Evolutionary conservation across 2,888 invertebrate genomes (phyloP).

Genomic region (Orthosia gracilis): DNA sequence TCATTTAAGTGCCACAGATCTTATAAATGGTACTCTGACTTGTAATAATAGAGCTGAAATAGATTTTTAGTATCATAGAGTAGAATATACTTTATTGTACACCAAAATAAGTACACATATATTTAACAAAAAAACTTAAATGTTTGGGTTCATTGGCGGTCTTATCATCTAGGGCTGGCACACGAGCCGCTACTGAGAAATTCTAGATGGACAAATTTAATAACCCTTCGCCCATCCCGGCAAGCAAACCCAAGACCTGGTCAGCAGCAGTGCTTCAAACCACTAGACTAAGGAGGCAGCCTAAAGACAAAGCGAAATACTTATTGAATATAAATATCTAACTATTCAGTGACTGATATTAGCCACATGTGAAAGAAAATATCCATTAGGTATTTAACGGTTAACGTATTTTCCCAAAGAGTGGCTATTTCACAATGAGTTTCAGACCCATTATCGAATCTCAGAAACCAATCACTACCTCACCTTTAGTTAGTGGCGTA

Average conservation of each 20-base stretch:
- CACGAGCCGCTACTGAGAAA: no score
- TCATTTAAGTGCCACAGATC: neutral
- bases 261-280: no score
- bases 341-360: neutral
- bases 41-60: neutral
- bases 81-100: no score
- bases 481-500: slow-evolving; percentile 32
- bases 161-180: no score
- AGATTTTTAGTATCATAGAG: neutral
- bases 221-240: no score
- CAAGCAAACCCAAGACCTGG: no score
- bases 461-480: slow-evolving; percentile 30
- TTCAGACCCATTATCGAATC: slow-evolving; percentile 16
- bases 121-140: no score
- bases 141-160: no score
- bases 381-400: neutral
- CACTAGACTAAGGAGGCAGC: no score
- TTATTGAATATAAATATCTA: no score
- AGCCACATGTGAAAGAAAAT: neutral
- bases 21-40: neutral
- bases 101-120: no score
- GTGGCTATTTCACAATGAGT: neutral
- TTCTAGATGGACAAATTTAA: no score
- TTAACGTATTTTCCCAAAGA: neutral
- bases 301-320: neutral